phyloP scores from a whole-genome alignment of 2,113 vertebrate genomes.

The Labeo catla region DNA sequence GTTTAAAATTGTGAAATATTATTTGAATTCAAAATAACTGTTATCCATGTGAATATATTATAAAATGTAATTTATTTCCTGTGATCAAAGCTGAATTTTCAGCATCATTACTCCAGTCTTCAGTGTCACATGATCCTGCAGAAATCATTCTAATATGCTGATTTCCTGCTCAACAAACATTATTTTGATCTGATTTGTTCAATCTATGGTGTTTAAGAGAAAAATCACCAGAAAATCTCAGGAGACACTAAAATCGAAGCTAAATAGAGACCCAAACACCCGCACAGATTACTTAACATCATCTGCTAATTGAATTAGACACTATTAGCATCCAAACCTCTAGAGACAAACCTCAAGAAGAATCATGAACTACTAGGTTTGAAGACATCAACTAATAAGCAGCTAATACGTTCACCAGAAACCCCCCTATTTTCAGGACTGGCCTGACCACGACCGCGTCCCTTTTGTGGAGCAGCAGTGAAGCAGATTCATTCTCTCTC shows the following conservation, averaged over 20 bases:
- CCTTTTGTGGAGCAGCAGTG: constrained; percentile 55
- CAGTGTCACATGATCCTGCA: no score
- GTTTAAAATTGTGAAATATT: background rate
- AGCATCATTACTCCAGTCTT: no score
- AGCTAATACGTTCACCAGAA: background rate
- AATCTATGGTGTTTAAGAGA: background rate
- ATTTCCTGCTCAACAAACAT: no score
- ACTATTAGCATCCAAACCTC: background rate
- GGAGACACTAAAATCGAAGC: background rate
- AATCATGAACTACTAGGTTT: background rate
- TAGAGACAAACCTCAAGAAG: background rate
- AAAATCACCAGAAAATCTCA: background rate
- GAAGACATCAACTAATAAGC: background rate
- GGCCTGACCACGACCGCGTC: background rate
- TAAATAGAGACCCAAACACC: constrained; percentile 6
- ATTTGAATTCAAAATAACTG: background rate
- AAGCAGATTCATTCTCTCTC: constrained; percentile 49
- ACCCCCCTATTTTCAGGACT: background rate
- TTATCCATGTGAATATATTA: background rate
- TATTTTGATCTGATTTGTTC: background rate
- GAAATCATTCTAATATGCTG: no score
- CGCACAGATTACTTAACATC: background rate
- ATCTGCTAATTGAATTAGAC: constrained; percentile 41
- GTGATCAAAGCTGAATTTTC: no score
- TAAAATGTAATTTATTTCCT: background rate